Evolutionary conservation across 1,140 invertebrate genomes (phyloP).

Genomic region (Prorops nasuta): DNA sequence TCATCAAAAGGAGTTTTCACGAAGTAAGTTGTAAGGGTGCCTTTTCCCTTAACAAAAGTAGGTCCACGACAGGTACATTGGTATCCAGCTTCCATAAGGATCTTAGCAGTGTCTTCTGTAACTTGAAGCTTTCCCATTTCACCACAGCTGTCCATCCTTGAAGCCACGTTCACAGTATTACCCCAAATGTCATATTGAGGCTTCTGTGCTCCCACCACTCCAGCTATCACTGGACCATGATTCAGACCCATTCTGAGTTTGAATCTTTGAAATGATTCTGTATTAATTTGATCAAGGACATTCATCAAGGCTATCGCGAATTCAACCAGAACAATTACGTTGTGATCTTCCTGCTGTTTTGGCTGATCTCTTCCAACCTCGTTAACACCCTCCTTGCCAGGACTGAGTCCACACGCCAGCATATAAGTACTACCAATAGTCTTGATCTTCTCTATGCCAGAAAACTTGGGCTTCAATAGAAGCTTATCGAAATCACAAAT

Average conservation of each 20-base stretch:
- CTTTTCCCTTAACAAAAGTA: slow-evolving; percentile 93
- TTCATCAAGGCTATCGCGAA: slow-evolving; percentile 91
- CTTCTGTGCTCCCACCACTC: slow-evolving; percentile 93
- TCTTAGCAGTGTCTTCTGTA: slow-evolving; percentile 87
- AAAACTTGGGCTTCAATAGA: slow-evolving; percentile 91
- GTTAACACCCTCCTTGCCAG: slow-evolving; percentile 78
- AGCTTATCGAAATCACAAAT: slow-evolving; percentile 98
- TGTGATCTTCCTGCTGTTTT: slow-evolving; percentile 75
- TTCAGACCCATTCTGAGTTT: slow-evolving; percentile 89
- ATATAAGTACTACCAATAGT: slow-evolving; percentile 98
- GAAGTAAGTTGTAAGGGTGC: slow-evolving; percentile 88
- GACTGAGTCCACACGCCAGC: slow-evolving; percentile 90
- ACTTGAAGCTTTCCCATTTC: slow-evolving; percentile 83
- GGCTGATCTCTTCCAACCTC: not conserved
- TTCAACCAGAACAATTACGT: slow-evolving; percentile 86
- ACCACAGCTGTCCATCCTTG: slow-evolving; percentile 94
- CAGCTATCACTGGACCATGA: slow-evolving; percentile 92
- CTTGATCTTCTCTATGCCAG: slow-evolving; percentile 97
- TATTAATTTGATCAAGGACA: slow-evolving; percentile 91
- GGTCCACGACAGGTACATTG: slow-evolving; percentile 82
- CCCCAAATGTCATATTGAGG: slow-evolving; percentile 99
- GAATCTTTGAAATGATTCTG: slow-evolving; percentile 95
- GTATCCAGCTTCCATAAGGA: slow-evolving; percentile 80
- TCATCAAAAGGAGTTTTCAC: slow-evolving; percentile 77
- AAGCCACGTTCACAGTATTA: slow-evolving; percentile 95